phyloP scores from a whole-genome alignment of 2,797 vertebrate genomes.

The Hippocampus kuda region DNA sequence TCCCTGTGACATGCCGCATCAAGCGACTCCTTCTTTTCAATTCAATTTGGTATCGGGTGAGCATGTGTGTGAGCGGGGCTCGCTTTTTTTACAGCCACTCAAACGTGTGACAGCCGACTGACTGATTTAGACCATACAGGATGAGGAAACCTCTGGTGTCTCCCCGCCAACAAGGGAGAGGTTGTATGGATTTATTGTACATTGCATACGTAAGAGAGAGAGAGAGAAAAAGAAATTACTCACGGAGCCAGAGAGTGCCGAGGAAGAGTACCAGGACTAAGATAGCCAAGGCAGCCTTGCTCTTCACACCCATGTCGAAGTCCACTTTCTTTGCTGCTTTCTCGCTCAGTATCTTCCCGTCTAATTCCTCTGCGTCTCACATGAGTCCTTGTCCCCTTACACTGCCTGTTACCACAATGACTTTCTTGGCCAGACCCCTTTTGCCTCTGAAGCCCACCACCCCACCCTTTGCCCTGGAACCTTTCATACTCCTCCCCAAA shows the following conservation, averaged over 20 bases:
- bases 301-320: slow-evolving; percentile 65
- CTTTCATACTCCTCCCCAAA: slow-evolving; percentile 46
- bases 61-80: slow-evolving; percentile 6
- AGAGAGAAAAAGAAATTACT: slow-evolving; percentile 47
- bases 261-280: slow-evolving; percentile 62
- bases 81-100: slow-evolving; percentile 5
- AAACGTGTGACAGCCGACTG: slow-evolving; percentile 53
- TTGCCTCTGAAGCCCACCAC: slow-evolving; percentile 25
- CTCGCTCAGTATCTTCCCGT: slow-evolving; percentile 33
- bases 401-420: slow-evolving; percentile 51
- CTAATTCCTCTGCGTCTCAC: slow-evolving; percentile 49
- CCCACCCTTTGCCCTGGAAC: slow-evolving; percentile 22
- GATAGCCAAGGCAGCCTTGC: slow-evolving; percentile 62
- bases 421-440: slow-evolving; percentile 26
- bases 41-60: background rate
- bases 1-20: background rate
- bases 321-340: slow-evolving; percentile 22
- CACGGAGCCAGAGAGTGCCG: slow-evolving; percentile 66
- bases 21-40: background rate
- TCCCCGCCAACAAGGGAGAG: slow-evolving; percentile 35
- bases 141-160: no score
- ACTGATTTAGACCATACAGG: slow-evolving; percentile 25
- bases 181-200: slow-evolving; percentile 31
- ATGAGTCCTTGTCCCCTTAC: slow-evolving; percentile 45
- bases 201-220: slow-evolving; percentile 4